These are phyloP conservation scores for Gopherus evgoodei DNA, from an alignment of 2,113 vertebrate genomes.

Conservation along the genomic window DNA sequence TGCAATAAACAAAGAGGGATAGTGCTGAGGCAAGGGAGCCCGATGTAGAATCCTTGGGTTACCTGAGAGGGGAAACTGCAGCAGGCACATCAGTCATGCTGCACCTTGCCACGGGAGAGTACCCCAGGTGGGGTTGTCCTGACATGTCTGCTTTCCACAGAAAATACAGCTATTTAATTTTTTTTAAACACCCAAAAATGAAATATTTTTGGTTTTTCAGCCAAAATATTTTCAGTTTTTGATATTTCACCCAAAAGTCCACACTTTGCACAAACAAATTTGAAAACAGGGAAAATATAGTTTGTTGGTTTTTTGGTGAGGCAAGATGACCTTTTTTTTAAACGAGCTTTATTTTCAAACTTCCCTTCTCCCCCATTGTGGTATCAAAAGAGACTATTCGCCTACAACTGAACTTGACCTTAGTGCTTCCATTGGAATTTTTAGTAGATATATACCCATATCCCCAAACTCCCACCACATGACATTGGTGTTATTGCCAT, in stretches of 20 bases:
- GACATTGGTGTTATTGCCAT: neutral
- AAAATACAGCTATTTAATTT: neutral
- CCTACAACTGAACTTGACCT: constrained; percentile 1
- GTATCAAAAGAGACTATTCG: constrained; percentile 36
- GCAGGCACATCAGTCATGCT: neutral
- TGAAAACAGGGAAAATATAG: neutral
- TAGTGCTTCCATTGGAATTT: neutral
- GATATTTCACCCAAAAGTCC: neutral
- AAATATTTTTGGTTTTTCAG: neutral
- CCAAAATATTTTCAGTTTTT: neutral
- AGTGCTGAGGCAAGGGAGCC: neutral
- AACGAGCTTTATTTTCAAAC: neutral
- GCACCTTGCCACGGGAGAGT: neutral
- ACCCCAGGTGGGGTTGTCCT: neutral
- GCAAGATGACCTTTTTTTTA: neutral
- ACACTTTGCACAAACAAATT: neutral
- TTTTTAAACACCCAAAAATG: neutral
- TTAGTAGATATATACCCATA: constrained; percentile 7
- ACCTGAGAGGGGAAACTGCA: neutral
- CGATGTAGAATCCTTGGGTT: neutral
- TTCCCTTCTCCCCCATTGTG: neutral
- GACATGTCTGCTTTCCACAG: neutral
- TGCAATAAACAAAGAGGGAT: neutral
- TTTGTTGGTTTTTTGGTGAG: neutral
- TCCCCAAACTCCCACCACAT: neutral